phyloP scores from a whole-genome alignment of 2,113 vertebrate species.

The Cyanoderma ruficeps region DNA sequence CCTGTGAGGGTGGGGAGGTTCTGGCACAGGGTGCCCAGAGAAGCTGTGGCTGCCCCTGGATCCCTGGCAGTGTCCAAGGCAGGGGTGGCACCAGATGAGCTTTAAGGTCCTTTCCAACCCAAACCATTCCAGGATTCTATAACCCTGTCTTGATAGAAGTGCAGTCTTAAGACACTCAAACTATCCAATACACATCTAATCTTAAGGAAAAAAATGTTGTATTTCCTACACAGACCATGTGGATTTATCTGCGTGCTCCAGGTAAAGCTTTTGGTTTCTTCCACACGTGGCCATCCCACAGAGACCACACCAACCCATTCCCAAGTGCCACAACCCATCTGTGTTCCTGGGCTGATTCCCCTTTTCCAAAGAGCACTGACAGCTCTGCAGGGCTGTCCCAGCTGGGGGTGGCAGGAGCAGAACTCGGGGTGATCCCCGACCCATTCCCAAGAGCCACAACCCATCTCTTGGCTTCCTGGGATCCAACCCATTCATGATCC shows the following conservation, averaged over 20 bases:
- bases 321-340: neutral
- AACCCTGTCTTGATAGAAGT: neutral
- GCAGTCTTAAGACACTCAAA: neutral
- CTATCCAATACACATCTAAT: neutral
- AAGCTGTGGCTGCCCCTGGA: neutral
- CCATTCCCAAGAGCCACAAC: too few relatives aligned
- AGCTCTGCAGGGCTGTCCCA: accelerated
- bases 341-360: too few relatives aligned
- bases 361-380: accelerated
- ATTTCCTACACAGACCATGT: neutral
- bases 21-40: neutral
- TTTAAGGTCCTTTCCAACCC: neutral
- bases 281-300: neutral
- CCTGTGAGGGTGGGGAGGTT: accelerated
- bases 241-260: neutral
- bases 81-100: neutral
- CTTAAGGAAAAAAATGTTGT: accelerated
- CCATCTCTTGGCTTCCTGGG: too few relatives aligned
- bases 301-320: neutral
- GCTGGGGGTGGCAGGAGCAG: neutral
- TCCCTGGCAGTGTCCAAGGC: neutral
- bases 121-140: neutral
- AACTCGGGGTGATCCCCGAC: neutral
- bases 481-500: accelerated
- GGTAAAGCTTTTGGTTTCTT: neutral